Conservation (phyloP, 2,113 vertebrate species). For the Calonectris borealis region DNA sequence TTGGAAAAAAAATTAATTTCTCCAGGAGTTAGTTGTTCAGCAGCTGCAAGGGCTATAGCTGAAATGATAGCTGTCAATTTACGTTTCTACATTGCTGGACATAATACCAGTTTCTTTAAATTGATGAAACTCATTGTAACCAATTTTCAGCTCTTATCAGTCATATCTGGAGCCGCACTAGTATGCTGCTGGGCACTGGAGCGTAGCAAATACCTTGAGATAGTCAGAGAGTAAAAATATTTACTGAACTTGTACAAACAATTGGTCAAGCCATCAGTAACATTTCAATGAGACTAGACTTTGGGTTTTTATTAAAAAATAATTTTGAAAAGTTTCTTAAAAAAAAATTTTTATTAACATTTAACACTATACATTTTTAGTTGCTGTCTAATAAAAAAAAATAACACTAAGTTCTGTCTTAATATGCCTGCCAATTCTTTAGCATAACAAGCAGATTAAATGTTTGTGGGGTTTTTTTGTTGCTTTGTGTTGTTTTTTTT, state of each 20-base stretch:
- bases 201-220: neutral
- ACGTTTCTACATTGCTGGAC: neutral
- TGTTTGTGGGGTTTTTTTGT: rapidly evolving
- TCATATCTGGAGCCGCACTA: neutral
- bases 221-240: neutral
- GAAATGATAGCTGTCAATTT: slow-evolving; percentile 12
- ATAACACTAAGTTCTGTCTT: neutral
- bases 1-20: neutral
- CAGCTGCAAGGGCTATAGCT: neutral
- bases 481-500: neutral
- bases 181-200: neutral
- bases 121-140: neutral
- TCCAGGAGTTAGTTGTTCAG: neutral
- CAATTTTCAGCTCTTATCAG: slow-evolving; percentile 5
- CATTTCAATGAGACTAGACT: neutral
- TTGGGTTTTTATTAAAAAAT: neutral
- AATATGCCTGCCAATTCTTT: neutral
- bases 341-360: neutral
- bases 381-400: neutral
- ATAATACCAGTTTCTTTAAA: neutral
- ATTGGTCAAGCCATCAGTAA: neutral
- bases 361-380: neutral
- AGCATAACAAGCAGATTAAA: neutral
- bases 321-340: neutral
- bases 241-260: neutral